A percentile compares a stretch with the other conserved stretches of the same genome.
phyloP scores from a whole-genome alignment of 1,140 invertebrate species.

The Euglossa dilemma region DNA sequence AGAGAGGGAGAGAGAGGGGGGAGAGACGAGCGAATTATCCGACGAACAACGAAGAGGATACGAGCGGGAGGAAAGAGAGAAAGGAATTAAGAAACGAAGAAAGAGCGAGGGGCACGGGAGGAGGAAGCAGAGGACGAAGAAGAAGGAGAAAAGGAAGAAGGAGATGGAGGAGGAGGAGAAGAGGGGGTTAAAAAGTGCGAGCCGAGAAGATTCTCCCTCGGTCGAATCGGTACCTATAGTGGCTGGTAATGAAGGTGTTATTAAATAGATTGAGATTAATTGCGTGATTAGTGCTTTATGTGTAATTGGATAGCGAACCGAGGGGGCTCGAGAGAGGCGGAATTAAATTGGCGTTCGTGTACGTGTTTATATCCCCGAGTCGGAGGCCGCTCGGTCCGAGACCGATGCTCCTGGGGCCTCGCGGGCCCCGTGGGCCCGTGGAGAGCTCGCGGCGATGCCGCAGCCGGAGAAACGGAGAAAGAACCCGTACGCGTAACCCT shows the following conservation, averaged over 20 bases:
- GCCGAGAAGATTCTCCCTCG: conserved; percentile 61
- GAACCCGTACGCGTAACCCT: background rate
- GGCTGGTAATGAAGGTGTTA: conserved; percentile 79
- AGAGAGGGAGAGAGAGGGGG: background rate
- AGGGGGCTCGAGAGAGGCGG: conserved; percentile 59
- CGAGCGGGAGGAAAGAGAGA: conserved; percentile 27
- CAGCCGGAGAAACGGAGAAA: background rate
- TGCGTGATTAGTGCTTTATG: conserved; percentile 77
- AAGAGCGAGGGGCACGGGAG: background rate
- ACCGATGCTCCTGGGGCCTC: too few species aligned
- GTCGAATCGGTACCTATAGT: conserved; percentile 62
- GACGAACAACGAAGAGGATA: background rate
- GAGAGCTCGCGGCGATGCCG: background rate
- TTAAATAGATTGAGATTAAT: conserved; percentile 82
- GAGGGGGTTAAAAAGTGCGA: background rate
- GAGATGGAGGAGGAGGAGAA: background rate
- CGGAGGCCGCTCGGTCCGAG: too few species aligned
- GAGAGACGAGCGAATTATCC: conserved; percentile 11
- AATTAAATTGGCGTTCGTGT: conserved; percentile 70
- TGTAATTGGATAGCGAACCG: conserved; percentile 75
- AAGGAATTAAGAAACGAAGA: background rate
- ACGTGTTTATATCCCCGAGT: conserved; percentile 66
- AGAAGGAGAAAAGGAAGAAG: conserved; percentile 21
- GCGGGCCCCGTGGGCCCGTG: too few species aligned
- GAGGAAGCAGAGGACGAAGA: conserved; percentile 19